phyloP scores from a whole-genome alignment of 2,113 vertebrate genomes.

The Tor tambroides region DNA sequence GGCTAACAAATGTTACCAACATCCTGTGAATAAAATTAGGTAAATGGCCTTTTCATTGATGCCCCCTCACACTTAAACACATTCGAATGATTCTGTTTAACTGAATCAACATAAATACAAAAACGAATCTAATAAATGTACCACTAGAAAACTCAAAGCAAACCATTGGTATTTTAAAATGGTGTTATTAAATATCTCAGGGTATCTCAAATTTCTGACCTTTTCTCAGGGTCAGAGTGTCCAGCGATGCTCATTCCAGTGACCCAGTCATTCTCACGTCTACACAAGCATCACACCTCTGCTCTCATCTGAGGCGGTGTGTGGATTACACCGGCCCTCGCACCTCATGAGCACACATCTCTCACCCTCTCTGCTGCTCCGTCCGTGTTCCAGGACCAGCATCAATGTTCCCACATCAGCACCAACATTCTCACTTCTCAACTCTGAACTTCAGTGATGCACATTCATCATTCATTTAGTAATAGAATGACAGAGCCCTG shows the following conservation, averaged over 20 bases:
- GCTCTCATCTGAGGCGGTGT: slow-evolving; percentile 22
- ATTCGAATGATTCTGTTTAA: neutral
- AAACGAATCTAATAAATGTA: too few relatives aligned
- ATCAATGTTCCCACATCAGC: slow-evolving; percentile 13
- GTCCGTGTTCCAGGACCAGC: neutral
- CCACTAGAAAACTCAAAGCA: neutral
- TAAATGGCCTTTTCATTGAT: neutral
- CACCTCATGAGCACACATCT: neutral
- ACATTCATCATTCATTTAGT: neutral
- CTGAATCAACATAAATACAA: neutral
- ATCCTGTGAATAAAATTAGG: neutral
- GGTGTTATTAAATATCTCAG: neutral
- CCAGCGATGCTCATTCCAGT: too few relatives aligned
- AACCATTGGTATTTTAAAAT: neutral
- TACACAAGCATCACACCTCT: slow-evolving; percentile 26
- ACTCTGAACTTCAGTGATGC: neutral
- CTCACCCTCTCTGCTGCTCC: neutral
- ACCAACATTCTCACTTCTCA: neutral
- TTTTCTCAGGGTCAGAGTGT: neutral
- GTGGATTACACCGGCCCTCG: slow-evolving; percentile 7
- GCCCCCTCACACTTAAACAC: neutral
- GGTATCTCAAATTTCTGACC: slow-evolving; percentile 12
- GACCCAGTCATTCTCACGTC: neutral
- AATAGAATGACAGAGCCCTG: neutral
- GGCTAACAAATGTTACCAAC: neutral